Conservation (phyloP, 2,113 vertebrate genomes). For the Microtus ochrogaster region DNA sequence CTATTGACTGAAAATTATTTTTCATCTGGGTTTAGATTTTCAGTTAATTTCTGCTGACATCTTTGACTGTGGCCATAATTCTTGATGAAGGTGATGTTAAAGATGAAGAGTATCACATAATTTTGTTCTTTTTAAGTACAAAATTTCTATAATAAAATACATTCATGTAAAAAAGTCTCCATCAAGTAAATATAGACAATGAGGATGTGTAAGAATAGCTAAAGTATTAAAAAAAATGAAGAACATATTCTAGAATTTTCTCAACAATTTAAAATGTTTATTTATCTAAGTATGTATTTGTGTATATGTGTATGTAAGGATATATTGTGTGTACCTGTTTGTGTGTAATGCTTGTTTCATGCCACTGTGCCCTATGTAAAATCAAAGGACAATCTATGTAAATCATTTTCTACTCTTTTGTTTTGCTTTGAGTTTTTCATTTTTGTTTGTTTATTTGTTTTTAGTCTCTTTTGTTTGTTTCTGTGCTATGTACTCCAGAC, state of each 20-base stretch:
- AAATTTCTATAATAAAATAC: background rate
- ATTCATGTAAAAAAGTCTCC: background rate
- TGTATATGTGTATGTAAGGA: background rate
- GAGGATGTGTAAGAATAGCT: background rate
- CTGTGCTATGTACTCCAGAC: too few relatives aligned
- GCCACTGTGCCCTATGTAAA: too few relatives aligned
- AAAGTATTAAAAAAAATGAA: too few relatives aligned
- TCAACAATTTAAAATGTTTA: background rate
- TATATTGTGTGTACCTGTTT: background rate
- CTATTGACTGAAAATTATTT: slow-evolving; percentile 70
- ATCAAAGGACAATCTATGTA: too few relatives aligned
- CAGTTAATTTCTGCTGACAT: slow-evolving; percentile 62
- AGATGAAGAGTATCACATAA: background rate
- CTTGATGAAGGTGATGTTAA: slow-evolving; percentile 44
- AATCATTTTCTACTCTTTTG: too few relatives aligned
- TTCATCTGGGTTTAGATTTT: background rate
- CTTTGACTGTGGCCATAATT: background rate
- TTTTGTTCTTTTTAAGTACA: background rate
- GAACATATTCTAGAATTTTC: background rate
- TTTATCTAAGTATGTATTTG: background rate
- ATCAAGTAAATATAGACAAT: background rate
- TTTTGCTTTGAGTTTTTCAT: too few relatives aligned
- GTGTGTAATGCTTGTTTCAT: background rate
- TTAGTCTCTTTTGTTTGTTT: too few relatives aligned
- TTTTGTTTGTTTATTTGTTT: too few relatives aligned